Percentiles rank a stretch among this genome's conserved stretches.
phyloP scores from a whole-genome alignment of 2,888 invertebrate species.

The Arenicola marina region DNA sequence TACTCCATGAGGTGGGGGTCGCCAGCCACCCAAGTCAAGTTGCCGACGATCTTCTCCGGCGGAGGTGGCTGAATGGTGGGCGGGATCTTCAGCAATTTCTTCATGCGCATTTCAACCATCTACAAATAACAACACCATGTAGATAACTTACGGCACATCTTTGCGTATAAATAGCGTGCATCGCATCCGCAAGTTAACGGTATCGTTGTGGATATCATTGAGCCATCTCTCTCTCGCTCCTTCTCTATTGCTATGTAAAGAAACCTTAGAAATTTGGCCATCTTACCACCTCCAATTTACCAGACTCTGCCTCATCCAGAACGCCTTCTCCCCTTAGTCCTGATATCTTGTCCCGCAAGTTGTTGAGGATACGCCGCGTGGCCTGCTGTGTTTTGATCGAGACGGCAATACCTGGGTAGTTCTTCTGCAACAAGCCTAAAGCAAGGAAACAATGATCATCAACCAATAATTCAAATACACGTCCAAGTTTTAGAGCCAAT shows the following conservation, averaged over 20 bases:
- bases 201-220: no score
- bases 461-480: no score
- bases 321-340: constrained; percentile 68
- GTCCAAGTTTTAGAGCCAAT: no score
- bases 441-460: not conserved
- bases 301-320: constrained; percentile 68
- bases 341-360: constrained; percentile 66
- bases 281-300: constrained; percentile 63
- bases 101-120: constrained; percentile 66
- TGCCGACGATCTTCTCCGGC: constrained; percentile 52
- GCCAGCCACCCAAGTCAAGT: constrained; percentile 56
- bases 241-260: no score
- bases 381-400: constrained; percentile 72
- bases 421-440: constrained; percentile 61
- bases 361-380: constrained; percentile 68
- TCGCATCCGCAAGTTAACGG: no score
- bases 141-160: no score
- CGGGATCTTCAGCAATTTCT: constrained; percentile 55
- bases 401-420: constrained; percentile 66
- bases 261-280: not conserved
- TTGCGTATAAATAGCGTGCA: no score
- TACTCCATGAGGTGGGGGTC: constrained; percentile 49
- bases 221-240: no score
- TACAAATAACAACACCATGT: constrained; percentile 32
- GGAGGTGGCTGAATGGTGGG: constrained; percentile 56